phyloP scores from a whole-genome alignment of 2,888 invertebrate species.

The Phania funesta region DNA sequence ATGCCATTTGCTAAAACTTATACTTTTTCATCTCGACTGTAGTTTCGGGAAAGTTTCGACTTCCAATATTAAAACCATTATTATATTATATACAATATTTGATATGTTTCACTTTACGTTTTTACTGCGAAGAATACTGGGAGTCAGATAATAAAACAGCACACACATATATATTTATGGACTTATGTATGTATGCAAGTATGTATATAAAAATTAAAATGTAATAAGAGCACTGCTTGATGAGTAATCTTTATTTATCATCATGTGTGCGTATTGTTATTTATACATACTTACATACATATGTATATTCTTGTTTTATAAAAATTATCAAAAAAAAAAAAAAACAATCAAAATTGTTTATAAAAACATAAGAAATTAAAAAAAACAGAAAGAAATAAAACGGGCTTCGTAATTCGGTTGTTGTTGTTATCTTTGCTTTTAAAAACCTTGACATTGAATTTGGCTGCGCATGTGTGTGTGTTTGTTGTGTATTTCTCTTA shows the following conservation, averaged over 20 bases:
- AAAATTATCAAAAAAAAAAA: neutral
- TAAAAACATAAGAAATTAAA: neutral
- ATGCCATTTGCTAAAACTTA: too few species aligned
- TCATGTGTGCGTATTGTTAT: neutral
- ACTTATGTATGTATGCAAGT: too few species aligned
- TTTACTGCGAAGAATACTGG: too few species aligned
- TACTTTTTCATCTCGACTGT: too few species aligned
- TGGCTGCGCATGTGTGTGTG: constrained; percentile 38
- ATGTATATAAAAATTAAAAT: neutral
- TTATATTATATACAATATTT: too few species aligned
- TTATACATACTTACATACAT: neutral
- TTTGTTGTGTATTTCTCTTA: constrained; percentile 7
- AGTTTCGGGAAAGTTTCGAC: too few species aligned
- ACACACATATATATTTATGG: too few species aligned
- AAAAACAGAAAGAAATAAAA: constrained; percentile 21
- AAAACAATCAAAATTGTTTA: neutral
- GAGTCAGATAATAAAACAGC: too few species aligned
- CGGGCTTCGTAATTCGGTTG: constrained; percentile 15
- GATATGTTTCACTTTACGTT: too few species aligned
- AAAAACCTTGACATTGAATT: constrained; percentile 66
- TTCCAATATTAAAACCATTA: too few species aligned
- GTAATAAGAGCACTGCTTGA: neutral
- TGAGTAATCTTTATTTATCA: neutral
- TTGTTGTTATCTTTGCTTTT: constrained; percentile 16
- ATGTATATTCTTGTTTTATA: neutral